Evolutionary conservation across 2,888 invertebrate species (phyloP).

Genomic region (Oconnorella tubifera): DNA sequence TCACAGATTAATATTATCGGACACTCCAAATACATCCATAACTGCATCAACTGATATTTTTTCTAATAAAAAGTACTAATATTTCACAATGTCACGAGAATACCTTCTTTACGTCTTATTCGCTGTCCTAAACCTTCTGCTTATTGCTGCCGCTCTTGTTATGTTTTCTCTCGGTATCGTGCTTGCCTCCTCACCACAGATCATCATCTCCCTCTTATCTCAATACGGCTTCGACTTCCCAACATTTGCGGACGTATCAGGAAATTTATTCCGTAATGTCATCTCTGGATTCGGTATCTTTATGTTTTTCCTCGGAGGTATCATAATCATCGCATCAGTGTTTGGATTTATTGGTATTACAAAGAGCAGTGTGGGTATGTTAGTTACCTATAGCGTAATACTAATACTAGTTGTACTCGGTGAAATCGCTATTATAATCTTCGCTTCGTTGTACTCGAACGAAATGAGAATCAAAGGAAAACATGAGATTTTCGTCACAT

Average conservation of each 20-base stretch:
- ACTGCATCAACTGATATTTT: too few species aligned
- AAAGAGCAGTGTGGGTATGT: too few species aligned
- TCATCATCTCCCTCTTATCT: too few species aligned
- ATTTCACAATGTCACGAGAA: too few species aligned
- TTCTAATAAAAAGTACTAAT: too few species aligned
- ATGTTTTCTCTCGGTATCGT: neutral
- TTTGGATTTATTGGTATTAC: neutral
- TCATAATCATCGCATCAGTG: neutral
- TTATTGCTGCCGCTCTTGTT: neutral
- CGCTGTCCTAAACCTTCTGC: neutral
- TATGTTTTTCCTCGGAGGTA: neutral
- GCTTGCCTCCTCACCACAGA: neutral
- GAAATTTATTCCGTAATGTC: neutral
- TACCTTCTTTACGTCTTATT: too few species aligned
- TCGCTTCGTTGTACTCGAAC: neutral
- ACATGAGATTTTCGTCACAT: neutral
- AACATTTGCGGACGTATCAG: neutral
- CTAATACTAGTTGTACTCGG: too few species aligned
- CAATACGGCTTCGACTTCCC: neutral
- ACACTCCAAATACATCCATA: too few species aligned
- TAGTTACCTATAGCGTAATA: too few species aligned
- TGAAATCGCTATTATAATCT: neutral
- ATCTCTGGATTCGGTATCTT: neutral
- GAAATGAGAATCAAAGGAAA: neutral
- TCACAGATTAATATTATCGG: too few species aligned